Base-by-base conservation (phyloP, 1,140 invertebrate species). In the Brachionus calyciflorus region DNA sequence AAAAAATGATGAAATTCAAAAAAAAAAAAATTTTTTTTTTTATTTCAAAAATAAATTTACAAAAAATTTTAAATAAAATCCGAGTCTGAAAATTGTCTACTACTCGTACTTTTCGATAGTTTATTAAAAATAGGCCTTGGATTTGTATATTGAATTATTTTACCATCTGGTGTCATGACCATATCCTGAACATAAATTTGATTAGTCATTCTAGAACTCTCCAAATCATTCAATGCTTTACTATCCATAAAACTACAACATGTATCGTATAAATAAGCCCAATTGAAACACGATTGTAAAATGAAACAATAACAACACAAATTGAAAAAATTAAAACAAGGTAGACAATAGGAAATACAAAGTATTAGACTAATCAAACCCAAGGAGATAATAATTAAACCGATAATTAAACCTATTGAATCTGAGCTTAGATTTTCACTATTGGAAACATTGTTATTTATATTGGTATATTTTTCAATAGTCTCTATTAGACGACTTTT, bases 401-500 rank as follows among this genome's bases (percentile, higher is more conserved):
- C 33, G 10, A 44, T 41, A 12, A 65, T 65, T 21, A 65, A 37
- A 44, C 60, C 60, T 2, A 24, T 41, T 24, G 60, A 65, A 9
- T 44, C 40, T 10, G 60, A 4, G 1, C 19, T 41, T 21, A 44
- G 40, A n/a, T 37, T 6, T 0, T 4, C 4, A 12, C 44, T 19
- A 10, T 19, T 65, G n/a, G n/a, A n/a, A n/a, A n/a, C n/a, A 5
- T 65, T 19, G 17, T 41, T 9, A 24, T 51, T 55, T 9, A 30
- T 24, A 12, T 33, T 12, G 24, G 21, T 19, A 51, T 53, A 49
- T 37, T 37, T 40, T 51, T 55, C 69, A 21, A 73, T 40, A 14
- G 46, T 55, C n/a, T 73, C 46, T 12, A 51, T 30, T 14, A 73
- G 30, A 17, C 51, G 69, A 55, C 69, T 41, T 65, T 44, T 65